phyloP scores from a whole-genome alignment of 1,140 invertebrate genomes.

The Cherax quadricarinatus region DNA sequence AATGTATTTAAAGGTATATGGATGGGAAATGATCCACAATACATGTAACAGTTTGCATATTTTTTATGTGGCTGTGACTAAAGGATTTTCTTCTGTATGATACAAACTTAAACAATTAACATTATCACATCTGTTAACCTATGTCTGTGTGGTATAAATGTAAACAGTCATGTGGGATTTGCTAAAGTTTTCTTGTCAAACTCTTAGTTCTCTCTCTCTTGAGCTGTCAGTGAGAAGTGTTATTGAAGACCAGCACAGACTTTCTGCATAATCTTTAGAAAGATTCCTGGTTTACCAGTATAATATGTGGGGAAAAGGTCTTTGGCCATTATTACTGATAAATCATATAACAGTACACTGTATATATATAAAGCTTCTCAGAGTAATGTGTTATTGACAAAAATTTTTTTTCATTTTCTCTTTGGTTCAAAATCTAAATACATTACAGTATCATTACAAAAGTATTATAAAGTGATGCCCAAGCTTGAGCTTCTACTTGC shows the following conservation, averaged over 20 bases:
- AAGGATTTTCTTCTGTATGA: not conserved
- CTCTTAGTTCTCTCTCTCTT: no score
- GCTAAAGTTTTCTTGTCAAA: no score
- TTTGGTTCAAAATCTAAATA: slow-evolving; percentile 40
- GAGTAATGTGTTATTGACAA: slow-evolving; percentile 22
- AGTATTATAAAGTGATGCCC: slow-evolving; percentile 8
- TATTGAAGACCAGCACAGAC: not conserved
- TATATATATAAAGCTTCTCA: slow-evolving; percentile 32
- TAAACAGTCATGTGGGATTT: no score
- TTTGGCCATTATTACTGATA: slow-evolving; percentile 18
- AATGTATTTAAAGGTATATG: not conserved
- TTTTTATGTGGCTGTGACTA: not conserved
- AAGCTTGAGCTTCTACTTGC: not conserved
- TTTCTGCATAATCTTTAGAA: not conserved
- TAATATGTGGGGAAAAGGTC: slow-evolving; percentile 1
- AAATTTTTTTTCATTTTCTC: slow-evolving; percentile 31
- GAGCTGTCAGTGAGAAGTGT: not conserved
- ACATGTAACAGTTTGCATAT: not conserved
- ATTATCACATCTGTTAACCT: not conserved
- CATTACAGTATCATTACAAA: slow-evolving; percentile 5
- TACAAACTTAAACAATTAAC: slow-evolving; percentile 5
- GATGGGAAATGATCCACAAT: not conserved
- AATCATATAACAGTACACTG: not conserved
- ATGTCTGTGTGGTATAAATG: not conserved
- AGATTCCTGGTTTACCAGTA: not conserved